phyloP scores from a whole-genome alignment of 2,888 invertebrate genomes.

The Synergus japonicus region DNA sequence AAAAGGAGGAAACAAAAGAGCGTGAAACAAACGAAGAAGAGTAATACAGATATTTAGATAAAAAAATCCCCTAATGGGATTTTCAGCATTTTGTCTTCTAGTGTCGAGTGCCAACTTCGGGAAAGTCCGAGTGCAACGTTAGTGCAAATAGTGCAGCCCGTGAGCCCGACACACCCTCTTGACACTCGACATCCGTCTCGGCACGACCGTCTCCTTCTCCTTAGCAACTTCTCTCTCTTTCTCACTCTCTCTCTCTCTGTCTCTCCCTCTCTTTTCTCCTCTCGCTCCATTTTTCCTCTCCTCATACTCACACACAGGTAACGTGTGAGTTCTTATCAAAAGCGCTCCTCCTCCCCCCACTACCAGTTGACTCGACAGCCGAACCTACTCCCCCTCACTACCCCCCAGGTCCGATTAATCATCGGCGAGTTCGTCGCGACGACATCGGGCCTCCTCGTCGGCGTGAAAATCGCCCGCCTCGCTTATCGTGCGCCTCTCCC shows the following conservation, averaged over 20 bases:
- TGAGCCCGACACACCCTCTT: slow-evolving; percentile 68
- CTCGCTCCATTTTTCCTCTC: slow-evolving; percentile 47
- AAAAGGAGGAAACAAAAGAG: slow-evolving; percentile 18
- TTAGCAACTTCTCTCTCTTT: slow-evolving; percentile 48
- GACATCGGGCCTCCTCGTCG: slow-evolving; percentile 34
- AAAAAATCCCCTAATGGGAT: slow-evolving; percentile 23
- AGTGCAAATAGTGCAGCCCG: slow-evolving; percentile 61
- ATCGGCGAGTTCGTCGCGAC: slow-evolving; percentile 34
- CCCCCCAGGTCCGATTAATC: not conserved
- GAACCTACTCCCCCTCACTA: not conserved
- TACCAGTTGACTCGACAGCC: slow-evolving; percentile 40
- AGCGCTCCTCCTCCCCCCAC: slow-evolving; percentile 41
- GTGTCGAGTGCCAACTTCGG: slow-evolving; percentile 45
- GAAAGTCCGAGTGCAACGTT: slow-evolving; percentile 59
- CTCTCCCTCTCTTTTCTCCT: slow-evolving; percentile 45
- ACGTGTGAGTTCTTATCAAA: slow-evolving; percentile 39
- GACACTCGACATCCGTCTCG: slow-evolving; percentile 69
- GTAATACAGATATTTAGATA: slow-evolving; percentile 25
- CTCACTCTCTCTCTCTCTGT: slow-evolving; percentile 47
- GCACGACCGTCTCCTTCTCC: slow-evolving; percentile 57
- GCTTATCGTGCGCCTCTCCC: slow-evolving; percentile 41
- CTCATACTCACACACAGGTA: slow-evolving; percentile 37
- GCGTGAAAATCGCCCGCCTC: slow-evolving; percentile 35
- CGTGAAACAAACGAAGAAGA: slow-evolving; percentile 38
- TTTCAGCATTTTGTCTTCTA: slow-evolving; percentile 37